Percentiles rank a stretch among this genome's conserved stretches.
These are phyloP conservation scores for Drosophila setifemur DNA, from an alignment of 1,140 invertebrate genomes.

Conservation along the genomic window DNA sequence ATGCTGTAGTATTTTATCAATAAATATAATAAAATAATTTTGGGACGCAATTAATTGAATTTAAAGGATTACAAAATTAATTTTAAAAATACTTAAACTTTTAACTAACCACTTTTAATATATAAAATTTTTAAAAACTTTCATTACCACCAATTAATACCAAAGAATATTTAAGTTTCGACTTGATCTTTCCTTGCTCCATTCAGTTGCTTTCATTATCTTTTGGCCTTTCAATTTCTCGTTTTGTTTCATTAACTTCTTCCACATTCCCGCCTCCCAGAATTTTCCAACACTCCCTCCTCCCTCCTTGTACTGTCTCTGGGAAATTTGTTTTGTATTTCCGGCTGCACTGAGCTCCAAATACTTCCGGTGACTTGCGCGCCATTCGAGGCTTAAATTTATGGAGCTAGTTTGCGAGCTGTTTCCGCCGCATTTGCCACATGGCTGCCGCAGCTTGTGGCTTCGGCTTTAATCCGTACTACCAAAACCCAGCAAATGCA, in stretches of 20 bases:
- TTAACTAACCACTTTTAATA: too few species aligned
- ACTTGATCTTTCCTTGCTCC: neutral
- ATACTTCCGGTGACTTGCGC: constrained; percentile 69
- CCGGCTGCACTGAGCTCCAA: constrained; percentile 56
- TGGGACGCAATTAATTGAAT: too few species aligned
- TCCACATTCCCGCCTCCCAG: neutral
- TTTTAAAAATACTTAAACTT: too few species aligned
- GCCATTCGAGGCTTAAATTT: constrained; percentile 60
- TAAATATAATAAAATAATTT: too few species aligned
- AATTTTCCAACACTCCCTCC: neutral
- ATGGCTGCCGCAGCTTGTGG: constrained; percentile 24
- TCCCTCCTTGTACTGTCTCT: constrained; percentile 13
- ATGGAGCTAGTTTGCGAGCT: constrained; percentile 60
- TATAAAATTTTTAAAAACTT: too few species aligned
- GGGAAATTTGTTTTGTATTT: constrained; percentile 74
- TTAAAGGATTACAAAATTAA: too few species aligned
- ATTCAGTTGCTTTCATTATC: constrained; percentile 1
- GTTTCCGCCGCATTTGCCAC: constrained; percentile 69
- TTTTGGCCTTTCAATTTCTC: constrained; percentile 15
- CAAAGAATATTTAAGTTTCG: constrained; percentile 45
- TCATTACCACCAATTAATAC: neutral
- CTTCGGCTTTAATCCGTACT: neutral
- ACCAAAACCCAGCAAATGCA: neutral
- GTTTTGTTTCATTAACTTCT: constrained; percentile 69
- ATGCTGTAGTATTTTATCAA: too few species aligned